Base-by-base conservation (phyloP, 2,797 vertebrate species). In the Acestrorhynchus altus region DNA sequence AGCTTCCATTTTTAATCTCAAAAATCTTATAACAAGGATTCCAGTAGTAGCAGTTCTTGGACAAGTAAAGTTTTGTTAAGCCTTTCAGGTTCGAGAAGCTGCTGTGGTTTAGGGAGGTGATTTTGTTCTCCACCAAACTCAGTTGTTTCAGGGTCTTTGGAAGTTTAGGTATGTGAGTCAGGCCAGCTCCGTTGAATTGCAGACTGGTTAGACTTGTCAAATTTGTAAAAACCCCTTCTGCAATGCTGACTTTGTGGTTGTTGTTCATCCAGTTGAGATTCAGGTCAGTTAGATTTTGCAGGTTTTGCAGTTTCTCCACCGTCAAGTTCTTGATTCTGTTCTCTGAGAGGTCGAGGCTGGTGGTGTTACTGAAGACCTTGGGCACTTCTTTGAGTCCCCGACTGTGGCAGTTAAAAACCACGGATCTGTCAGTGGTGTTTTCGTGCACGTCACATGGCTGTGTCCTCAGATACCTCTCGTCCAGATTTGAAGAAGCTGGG, bases 41-140 rank as follows among this genome's bases (percentile, higher is more conserved):
- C 81, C 93, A 90, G 74, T 83, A 91, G 86, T 93, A 96, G 80
- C 98, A 99, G 86, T 98, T 98, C 88, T 89, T 95, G 8, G 94
- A 92, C 44, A 98, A 83, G 26, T 82, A 90, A 51, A 99, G 85
- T 0, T 56, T 4, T 42, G 90, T 93, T 63, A 99, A 60, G 7
- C 94, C 94, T 69, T 8, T 52, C 72, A 98, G 46, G 49, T 88
- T 84, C 0, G 86, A 86, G 0, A 98, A 81, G 64, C 87, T 93
- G 0, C 18, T 57, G 31, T 81, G 86, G n/a, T 81, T 86, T 75
- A 98, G 56, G 0, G 20, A 81, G 66, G 46, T 81, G 46, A 98
- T 95, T 0, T 9, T 86, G 86, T 98, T 98, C 0, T 84, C 85
- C 47, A 89, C 87, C 20, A 99, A 86, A 1, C 86, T 86, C 12